Evolutionary conservation across 35 echinoderm and acorn worm species (phyloP).

Genomic region (Lytechinus variegatus): DNA sequence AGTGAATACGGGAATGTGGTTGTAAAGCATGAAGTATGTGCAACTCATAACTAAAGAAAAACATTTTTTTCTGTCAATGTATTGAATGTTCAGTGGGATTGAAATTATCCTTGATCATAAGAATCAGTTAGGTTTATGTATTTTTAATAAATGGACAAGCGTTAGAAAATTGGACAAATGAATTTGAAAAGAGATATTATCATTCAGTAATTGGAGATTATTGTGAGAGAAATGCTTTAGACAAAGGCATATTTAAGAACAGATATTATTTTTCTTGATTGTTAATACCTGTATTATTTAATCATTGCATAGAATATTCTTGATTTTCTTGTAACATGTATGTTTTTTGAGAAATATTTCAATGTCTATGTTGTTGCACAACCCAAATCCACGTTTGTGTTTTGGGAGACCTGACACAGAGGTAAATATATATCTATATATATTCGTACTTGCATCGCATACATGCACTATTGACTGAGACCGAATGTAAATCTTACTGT

Average conservation of each 20-base stretch:
- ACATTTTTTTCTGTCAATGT: not conserved
- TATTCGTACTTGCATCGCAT: slow-evolving; percentile 22
- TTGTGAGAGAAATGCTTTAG: not conserved
- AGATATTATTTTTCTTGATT: not conserved
- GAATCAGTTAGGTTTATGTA: not conserved
- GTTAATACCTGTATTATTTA: not conserved
- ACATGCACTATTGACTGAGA: slow-evolving; percentile 34
- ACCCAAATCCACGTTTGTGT: not conserved
- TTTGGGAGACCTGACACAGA: not conserved
- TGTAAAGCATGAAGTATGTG: not conserved
- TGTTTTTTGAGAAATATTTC: not conserved
- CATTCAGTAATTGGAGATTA: not conserved
- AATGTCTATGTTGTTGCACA: not conserved
- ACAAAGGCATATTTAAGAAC: not conserved
- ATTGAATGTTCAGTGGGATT: not conserved
- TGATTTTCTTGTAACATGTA: not conserved
- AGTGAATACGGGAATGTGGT: not conserved
- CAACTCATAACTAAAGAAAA: not conserved
- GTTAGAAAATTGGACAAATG: not conserved
- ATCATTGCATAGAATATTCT: not conserved
- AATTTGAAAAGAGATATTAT: not conserved
- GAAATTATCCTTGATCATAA: not conserved
- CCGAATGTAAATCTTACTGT: slow-evolving; percentile 36
- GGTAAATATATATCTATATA: slow-evolving; percentile 19
- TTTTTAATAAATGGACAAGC: not conserved